Evolutionary conservation across 2,113 vertebrate species (phyloP), one percentile per base, ranked within the genome.

Genomic region (Pseudorhombus dupliciocellatus): DNA sequence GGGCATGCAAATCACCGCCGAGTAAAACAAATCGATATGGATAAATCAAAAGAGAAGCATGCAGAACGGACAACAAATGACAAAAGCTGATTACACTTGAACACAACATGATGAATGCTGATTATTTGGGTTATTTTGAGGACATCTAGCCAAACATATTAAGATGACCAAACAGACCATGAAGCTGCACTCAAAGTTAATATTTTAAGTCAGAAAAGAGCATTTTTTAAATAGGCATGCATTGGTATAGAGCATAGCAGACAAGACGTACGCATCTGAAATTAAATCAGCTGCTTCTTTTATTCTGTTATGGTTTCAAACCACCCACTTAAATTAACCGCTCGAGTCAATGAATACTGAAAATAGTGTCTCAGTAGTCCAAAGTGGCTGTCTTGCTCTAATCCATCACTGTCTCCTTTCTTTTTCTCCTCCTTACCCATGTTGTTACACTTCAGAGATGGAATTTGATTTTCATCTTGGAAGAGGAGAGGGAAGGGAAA

Each of bases 381-480:
- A 11, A 85, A 77, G 79, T 69, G 64, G 80, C 64, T 71, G 44
- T 65, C 66, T 34, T 25, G 31, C 61, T 56, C 14, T 52, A 75
- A 80, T 85, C 84, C 78, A 84, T 85, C 78, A 84, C 42, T 64
- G 69, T 50, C 57, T 25, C 24, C 57, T 66, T 60, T 15, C 37
- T 63, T 37, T 62, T 52, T 42, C 2, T 24, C 26, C 40, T 74
- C 61, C 50, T 76, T 63, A 70, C 59, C 60, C 64, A 77, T 66
- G 65, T 42, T 66, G 66, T 77, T 68, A 66, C 56, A 79, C 28
- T 57, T 40, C 68, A 7, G 24, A 81, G 69, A 77, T 59, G 73
- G 48, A 76, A 82, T 79, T 79, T 73, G 64, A 84, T 82, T 79
- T 84, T 59, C 73, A 77, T 79, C 67, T 84, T 63, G 64, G 22